Conservation (phyloP, 2,113 vertebrate species). For the Macrotus californicus region DNA sequence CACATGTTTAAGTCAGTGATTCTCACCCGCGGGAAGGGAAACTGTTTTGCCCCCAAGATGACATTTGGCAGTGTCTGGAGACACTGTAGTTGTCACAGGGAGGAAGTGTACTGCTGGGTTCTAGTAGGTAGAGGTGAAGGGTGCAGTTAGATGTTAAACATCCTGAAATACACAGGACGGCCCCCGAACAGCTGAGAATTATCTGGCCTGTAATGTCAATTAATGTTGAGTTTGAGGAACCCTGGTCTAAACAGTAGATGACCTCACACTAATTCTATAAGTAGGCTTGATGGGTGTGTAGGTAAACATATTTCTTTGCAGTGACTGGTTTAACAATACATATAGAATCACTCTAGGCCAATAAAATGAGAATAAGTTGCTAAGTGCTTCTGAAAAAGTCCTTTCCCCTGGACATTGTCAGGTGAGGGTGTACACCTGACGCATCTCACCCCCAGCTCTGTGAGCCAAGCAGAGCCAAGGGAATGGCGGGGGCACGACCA, state of each 20-base stretch:
- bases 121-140: not conserved
- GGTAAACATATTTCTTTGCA: not conserved
- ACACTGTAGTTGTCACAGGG: not conserved
- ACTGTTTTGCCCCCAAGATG: not conserved
- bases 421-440: not conserved
- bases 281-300: not conserved
- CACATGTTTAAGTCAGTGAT: not conserved
- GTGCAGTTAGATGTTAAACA: not conserved
- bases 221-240: not conserved
- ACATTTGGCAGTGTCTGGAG: not conserved
- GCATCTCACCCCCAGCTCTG: not conserved
- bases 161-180: not conserved
- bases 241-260: not conserved
- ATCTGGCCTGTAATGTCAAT: not conserved
- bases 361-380: not conserved
- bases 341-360: not conserved
- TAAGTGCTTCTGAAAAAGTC: not conserved
- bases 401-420: not conserved
- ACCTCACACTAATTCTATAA: not conserved
- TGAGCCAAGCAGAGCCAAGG: not conserved
- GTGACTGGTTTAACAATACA: not conserved
- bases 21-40: not conserved
- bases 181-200: not conserved
- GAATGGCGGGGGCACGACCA: not conserved
- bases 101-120: not conserved